Base-by-base conservation (phyloP, 2,797 vertebrate genomes). In the Brachymystax lenok region DNA sequence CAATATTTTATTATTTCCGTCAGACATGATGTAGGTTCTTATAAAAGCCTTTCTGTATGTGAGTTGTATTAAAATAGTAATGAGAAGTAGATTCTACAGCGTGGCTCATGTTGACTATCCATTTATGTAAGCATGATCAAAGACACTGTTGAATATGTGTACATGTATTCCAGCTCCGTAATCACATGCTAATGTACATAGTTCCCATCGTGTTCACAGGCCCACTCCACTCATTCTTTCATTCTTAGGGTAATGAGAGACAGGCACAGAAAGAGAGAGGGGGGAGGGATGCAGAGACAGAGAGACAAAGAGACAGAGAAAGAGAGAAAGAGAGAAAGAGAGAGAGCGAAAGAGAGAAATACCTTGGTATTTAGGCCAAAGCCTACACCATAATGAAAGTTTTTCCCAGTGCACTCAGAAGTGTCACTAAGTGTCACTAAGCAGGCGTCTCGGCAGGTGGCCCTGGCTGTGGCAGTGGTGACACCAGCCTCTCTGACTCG, bases 351-450 rank as follows among this genome's bases (percentile, higher is more conserved):
- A 69, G 66, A n/a, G 5, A 46, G 17, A 68, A 30, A 30, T 4
- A 24, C 24, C 24, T 66, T 28, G 63, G 27, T 59, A 59, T n/a
- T n/a, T 1, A 59, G 54, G 54, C 19, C 17, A n/a, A 14, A 5
- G 2, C 61, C 67, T 40, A 3, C 19, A 19, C 10, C 24, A 54
- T 52, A 28, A 27, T 71, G 14, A 28, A 71, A 19, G 46, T 52
- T 69, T 69, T 35, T 71, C 69, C 1, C 12, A 59, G 71, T 35
- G 54, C 24, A 59, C n/a, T 33, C 52, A 13, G 56, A 5, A 21
- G 63, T 30, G 74, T 54, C 74, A 35, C 46, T 75, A n/a, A 75
- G 64, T 30, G 74, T 54, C 74, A 35, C 46, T 75, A n/a, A 75
- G 64, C 46, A 28, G 27, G 30, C 7, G n/a, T 14, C 51, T 19